Conservation (phyloP, 2,888 invertebrate species). For the Adelognathus sp. region DNA sequence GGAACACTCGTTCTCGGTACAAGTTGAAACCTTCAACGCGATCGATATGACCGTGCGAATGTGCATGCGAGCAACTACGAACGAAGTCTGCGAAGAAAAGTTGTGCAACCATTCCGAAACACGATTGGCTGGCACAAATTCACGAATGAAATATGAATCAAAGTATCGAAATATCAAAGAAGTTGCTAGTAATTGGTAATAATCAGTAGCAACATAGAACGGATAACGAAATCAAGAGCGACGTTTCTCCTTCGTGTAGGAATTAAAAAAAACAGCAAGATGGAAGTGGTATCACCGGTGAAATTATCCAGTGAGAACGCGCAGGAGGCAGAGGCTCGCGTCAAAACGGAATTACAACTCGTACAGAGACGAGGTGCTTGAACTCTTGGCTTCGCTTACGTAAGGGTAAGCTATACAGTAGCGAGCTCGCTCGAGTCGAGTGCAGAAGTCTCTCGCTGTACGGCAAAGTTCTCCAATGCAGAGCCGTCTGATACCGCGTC, state of each 20-base stretch:
- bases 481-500: not conserved
- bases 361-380: conserved; percentile 50
- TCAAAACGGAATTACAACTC: conserved; percentile 38
- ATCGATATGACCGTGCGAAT: conserved; percentile 50
- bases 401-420: not conserved
- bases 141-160: not conserved
- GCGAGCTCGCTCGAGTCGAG: conserved; percentile 13
- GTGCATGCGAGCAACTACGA: conserved; percentile 8
- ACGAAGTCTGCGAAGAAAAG: not conserved
- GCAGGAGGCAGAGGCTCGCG: not conserved
- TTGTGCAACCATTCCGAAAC: not conserved
- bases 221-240: not conserved
- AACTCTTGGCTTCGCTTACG: conserved; percentile 53
- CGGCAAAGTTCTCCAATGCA: conserved; percentile 8
- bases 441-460: conserved; percentile 37
- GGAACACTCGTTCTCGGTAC: conserved; percentile 29
- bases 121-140: not conserved
- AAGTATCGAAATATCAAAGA: too few species aligned
- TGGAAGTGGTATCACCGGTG: not conserved
- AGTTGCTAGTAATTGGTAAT: not conserved
- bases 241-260: not conserved
- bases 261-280: not conserved
- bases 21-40: conserved; percentile 8
- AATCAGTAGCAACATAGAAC: not conserved
- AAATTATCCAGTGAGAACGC: not conserved